Base-by-base conservation (phyloP, 2,888 invertebrate genomes). In the Charanyca ferruginea region DNA sequence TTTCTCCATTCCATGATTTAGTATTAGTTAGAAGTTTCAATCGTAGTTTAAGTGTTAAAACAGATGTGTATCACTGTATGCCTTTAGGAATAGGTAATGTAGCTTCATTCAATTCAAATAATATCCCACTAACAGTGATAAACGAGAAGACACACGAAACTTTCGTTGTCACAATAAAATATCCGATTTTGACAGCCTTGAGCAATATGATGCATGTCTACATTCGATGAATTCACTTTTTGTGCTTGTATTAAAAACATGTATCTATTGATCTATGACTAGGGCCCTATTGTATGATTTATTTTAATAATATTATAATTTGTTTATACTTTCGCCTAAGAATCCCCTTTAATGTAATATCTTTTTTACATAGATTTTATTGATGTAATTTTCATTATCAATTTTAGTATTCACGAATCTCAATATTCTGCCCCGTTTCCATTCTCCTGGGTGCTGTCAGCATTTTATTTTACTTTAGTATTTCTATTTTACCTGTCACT, bases 1-100 rank as follows among this genome's bases (percentile, higher is more conserved):
- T 77, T 71, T 75, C 59, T 87, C 83, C 91, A 90, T 89, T 90
- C 90, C 89, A 88, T 48, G 20, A 76, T 65, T 68, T 88, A 87
- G 85, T 80, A 44, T 66, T 84, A 79, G 78, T 83, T 84, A 73
- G 71, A 81, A 77, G 84, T 87, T 85, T 88, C 86, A 85, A 84
- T 70, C 74, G 70, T 84, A 83, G 77, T 59, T 66, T 77, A 73
- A 83, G 66, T 71, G 45, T 79, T 59, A 20, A 54, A 41, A 7
- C 25, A 41, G 47, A 38, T 47, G 20, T 59, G 52, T 47, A 35
- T 67, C 18, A 45, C 18, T 66, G 9, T 53, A 7, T 23, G 9
- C 18, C 20, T 23, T 32, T 20, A 3, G 18, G 18, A 9, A 11
- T 9, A 32, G 32, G 32, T 32, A 32, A 32, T 44, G 42, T 8